Evolutionary conservation across 2,113 vertebrate species (phyloP).

Genomic region (Marmota monax): DNA sequence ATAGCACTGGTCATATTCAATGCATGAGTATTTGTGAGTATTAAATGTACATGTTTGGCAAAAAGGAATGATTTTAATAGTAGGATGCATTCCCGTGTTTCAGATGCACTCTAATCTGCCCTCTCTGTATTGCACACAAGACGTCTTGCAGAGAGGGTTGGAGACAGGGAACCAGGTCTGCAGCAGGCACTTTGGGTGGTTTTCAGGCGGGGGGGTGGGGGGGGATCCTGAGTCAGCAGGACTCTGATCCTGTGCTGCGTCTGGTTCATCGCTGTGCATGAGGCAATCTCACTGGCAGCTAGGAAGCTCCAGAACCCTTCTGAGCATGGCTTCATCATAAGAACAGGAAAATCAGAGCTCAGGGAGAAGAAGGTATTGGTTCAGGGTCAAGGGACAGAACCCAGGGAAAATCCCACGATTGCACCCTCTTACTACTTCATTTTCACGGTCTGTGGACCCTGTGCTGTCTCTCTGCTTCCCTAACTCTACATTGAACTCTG

Average conservation of each 20-base stretch:
- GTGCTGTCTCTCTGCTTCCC: rapidly evolving
- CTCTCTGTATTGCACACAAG: neutral
- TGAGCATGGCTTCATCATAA: neutral
- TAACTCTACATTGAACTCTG: rapidly evolving
- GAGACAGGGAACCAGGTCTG: no score
- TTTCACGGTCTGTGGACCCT: rapidly evolving
- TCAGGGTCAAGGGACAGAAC: neutral
- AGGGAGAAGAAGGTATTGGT: no score
- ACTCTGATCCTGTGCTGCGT: neutral
- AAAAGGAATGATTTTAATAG: neutral
- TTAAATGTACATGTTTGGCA: neutral
- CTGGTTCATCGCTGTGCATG: neutral
- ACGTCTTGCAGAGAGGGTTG: neutral
- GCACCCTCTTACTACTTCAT: rapidly evolving
- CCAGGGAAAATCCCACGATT: no score
- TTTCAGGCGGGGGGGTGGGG: rapidly evolving
- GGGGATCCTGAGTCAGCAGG: neutral
- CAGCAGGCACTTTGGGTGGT: no score
- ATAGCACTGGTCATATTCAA: neutral
- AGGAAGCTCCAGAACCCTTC: neutral
- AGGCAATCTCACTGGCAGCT: neutral
- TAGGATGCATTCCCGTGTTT: neutral
- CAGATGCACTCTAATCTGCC: neutral
- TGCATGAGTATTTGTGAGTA: neutral
- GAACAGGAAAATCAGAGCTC: neutral